phyloP scores from a whole-genome alignment of 2,113 vertebrate species.

The Jacana jacana region DNA sequence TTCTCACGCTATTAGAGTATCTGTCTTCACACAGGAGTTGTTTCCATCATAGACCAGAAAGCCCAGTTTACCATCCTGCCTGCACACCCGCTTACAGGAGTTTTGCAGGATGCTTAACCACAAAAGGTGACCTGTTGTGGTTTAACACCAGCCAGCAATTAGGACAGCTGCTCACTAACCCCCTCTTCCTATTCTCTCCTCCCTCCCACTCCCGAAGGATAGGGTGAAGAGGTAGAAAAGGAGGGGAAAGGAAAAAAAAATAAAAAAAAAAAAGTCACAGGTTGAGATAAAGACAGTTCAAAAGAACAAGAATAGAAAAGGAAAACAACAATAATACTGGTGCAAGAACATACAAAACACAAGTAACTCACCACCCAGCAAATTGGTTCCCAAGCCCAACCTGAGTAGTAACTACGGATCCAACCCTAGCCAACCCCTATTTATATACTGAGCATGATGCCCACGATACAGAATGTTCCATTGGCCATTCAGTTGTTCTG shows the following conservation, averaged over 20 bases:
- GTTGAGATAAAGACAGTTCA: neutral
- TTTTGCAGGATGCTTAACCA: neutral
- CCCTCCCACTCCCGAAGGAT: no score
- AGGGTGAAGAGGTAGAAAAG: neutral
- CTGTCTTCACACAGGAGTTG: neutral
- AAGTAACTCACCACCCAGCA: neutral
- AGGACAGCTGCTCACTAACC: neutral
- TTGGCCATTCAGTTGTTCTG: neutral
- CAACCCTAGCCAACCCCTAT: neutral
- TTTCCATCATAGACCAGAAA: neutral
- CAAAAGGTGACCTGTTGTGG: neutral
- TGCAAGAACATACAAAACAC: neutral
- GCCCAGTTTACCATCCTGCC: neutral
- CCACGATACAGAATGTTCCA: neutral
- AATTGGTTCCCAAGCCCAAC: neutral
- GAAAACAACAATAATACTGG: neutral
- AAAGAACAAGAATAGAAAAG: neutral
- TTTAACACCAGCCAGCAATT: neutral
- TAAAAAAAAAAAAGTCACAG: neutral
- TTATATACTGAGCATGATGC: neutral
- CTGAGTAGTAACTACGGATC: neutral
- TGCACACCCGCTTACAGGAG: fast-evolving
- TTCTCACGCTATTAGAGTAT: neutral
- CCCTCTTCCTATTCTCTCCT: neutral
- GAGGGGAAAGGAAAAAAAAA: neutral